These are phyloP conservation scores for Pseudopipra pipra DNA, from an alignment of 2,113 vertebrate species.

Conservation along the genomic window DNA sequence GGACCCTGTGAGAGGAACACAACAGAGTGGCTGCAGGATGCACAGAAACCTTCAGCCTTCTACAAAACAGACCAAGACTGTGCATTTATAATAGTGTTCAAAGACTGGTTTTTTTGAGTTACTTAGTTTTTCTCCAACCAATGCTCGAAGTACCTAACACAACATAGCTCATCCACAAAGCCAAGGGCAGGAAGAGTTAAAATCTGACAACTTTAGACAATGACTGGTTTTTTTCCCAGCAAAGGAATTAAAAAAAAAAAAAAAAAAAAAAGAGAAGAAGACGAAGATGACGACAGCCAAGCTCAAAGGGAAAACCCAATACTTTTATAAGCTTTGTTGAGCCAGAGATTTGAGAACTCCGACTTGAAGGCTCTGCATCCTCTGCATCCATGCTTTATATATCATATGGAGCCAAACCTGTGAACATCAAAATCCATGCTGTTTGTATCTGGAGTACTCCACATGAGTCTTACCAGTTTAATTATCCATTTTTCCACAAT, in stretches of 20 bases:
- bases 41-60: not conserved
- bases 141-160: not conserved
- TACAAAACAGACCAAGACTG: not conserved
- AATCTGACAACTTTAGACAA: not conserved
- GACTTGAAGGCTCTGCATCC: not conserved
- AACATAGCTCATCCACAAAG: not conserved
- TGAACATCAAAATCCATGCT: not conserved
- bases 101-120: accelerated
- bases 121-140: not conserved
- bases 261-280: not conserved
- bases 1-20: not conserved
- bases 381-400: not conserved
- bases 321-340: not conserved
- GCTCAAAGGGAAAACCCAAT: not conserved
- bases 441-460: not conserved
- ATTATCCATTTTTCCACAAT: not conserved
- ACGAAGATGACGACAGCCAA: not conserved
- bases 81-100: not conserved
- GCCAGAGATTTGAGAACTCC: not conserved
- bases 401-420: not conserved
- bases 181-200: not conserved
- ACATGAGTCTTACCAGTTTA: not conserved
- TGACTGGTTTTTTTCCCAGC: not conserved
- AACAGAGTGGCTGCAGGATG: not conserved
- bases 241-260: not conserved